Evolutionary conservation across 2,888 invertebrate genomes (phyloP), one percentile per base, ranked within the genome.

Genomic region (Hedya salicella): DNA sequence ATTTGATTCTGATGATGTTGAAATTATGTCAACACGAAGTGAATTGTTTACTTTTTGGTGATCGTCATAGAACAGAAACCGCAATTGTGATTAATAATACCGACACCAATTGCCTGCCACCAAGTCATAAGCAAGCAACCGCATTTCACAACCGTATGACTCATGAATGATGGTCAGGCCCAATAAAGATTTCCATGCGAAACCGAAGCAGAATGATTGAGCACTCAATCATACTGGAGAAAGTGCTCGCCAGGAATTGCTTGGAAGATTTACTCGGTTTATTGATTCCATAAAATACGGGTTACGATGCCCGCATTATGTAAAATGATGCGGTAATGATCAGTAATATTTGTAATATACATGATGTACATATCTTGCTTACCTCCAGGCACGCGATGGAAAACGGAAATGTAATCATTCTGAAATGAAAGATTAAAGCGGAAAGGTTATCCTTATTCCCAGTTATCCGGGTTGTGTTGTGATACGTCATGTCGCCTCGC

Each of bases 211-310:
- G 48, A 72, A 72, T 69, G 69, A 76, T 76, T 69, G 72, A 71
- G 62, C 61, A 63, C 67, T 67, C 65, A 60, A 74, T 76, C 74
- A 75, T 60, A 52, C 60, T 59, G 71, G 77, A 73, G 78, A 78
- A 79, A 66, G 63, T 63, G 54, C 32, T 54, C 16, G 48, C 49
- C 39, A 30, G 30, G 46, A 52, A 53, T 46, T 30, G 64, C 32
- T 39, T 53, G 49, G 46, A 60, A 61, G 68, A 63, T 73, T 76
- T 70, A 71, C 71, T 68, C 66, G 68, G 50, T 74, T 75, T 75
- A 78, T 77, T 67, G 74, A 71, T 74, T 69, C 72, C 61, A 71
- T 75, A 73, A 75, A 74, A 49, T 62, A 64, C 49, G 42, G 61
- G 36, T 62, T 68, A 53, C 63, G 50, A n/a, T 42, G 25, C 42